Evolutionary conservation across 2,888 invertebrate species (phyloP), one percentile per base, ranked within the genome.

Genomic region (Acleris sparsana): DNA sequence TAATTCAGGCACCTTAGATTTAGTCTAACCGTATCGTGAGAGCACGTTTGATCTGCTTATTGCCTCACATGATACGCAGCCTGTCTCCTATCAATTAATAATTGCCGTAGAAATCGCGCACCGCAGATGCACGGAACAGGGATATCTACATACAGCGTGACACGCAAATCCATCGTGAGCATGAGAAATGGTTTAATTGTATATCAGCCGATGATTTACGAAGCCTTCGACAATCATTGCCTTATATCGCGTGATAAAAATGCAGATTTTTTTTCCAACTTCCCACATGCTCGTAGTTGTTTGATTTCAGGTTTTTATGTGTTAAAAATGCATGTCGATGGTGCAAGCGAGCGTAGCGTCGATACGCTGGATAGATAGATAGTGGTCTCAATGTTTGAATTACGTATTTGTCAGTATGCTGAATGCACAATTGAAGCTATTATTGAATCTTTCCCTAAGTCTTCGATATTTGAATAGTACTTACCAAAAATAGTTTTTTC

Each of bases 161-260:
- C 78, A 80, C 75, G 77, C 76, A 67, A 76, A 73, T 74, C 71
- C 69, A 76, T 81, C 79, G 75, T 76, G 75, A 73, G 75, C 77
- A 79, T 80, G 80, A 78, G 76, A 84, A 82, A 80, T 82, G 73
- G 74, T 80, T 73, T 78, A 75, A 80, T 82, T 79, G 76, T 75
- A 79, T 69, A 76, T 77, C 73, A 69, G 70, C 70, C 70, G 71
- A 68, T 78, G 79, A 78, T 77, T 78, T 79, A 79, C 75, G 67
- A 73, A 69, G 67, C 60, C 70, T 70, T 70, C 62, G 49, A 56
- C 63, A 53, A 65, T 63, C 69, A 56, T 53, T 48, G 69, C 70
- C 70, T 71, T 69, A 77, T 75, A 77, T 80, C 67, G 72, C 76
- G 73, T 72, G 76, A 70, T 75, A 73, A 71, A 72, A 63, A 49